Percentiles rank a stretch among this genome's conserved stretches.
These are phyloP conservation scores for Tromatobia lineatoria DNA, from an alignment of 2,888 invertebrate species.

Conservation along the genomic window DNA sequence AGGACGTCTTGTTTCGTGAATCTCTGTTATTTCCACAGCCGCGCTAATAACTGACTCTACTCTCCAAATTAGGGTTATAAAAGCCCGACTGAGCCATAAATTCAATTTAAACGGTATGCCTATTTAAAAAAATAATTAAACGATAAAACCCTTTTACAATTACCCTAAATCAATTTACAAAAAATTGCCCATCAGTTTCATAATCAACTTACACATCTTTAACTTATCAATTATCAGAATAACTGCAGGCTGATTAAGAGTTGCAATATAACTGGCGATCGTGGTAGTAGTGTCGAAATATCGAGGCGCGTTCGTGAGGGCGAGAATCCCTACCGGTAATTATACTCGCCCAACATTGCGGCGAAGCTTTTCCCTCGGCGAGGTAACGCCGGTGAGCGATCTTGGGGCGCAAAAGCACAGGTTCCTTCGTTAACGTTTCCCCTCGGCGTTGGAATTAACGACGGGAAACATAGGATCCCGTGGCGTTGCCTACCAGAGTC, in stretches of 20 bases:
- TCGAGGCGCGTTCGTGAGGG: conserved; percentile 7
- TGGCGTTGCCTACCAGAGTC: conserved; percentile 11
- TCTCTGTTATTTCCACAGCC: too few relatives aligned
- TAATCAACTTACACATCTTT: neutral
- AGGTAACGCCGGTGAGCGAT: conserved; percentile 50
- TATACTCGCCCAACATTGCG: conserved; percentile 51
- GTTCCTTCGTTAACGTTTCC: conserved; percentile 69
- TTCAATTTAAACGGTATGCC: too few relatives aligned
- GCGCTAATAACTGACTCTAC: too few relatives aligned
- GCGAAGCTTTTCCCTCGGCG: conserved; percentile 43
- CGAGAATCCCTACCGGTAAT: conserved; percentile 47
- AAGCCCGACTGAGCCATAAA: too few relatives aligned
- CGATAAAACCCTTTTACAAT: too few relatives aligned
- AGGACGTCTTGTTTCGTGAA: too few relatives aligned
- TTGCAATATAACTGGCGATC: conserved; percentile 10
- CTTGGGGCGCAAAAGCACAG: conserved; percentile 46
- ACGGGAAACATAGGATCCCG: conserved; percentile 61
- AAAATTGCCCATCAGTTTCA: too few relatives aligned
- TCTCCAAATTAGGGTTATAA: too few relatives aligned
- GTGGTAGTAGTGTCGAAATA: conserved; percentile 4
- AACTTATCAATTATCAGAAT: neutral
- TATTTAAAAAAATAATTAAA: too few relatives aligned
- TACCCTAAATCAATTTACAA: too few relatives aligned
- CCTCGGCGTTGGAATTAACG: conserved; percentile 67
- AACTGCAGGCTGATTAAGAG: neutral